These are phyloP conservation scores for Morone chrysops DNA, from an alignment of 2,113 vertebrate species.

Conservation along the genomic window DNA sequence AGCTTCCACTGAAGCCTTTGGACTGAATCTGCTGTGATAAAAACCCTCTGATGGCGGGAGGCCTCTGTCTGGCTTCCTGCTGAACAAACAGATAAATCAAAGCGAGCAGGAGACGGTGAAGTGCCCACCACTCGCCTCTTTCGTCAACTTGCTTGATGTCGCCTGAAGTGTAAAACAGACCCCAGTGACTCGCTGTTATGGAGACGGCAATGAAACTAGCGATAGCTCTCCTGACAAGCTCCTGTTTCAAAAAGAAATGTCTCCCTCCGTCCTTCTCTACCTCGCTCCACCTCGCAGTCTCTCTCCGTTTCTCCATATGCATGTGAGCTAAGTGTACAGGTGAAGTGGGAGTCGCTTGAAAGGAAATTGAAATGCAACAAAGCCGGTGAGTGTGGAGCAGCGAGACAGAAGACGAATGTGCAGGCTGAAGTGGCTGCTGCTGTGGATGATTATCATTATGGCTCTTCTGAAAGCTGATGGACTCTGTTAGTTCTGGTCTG, in stretches of 20 bases:
- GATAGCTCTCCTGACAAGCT: constrained; percentile 33
- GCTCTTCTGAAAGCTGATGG: constrained; percentile 28
- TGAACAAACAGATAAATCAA: constrained; percentile 63
- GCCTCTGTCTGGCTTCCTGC: constrained; percentile 44
- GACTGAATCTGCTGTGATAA: constrained; percentile 23
- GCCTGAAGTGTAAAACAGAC: constrained; percentile 65
- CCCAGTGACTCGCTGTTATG: constrained; percentile 52
- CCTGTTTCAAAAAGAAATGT: constrained; percentile 15
- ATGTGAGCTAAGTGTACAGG: constrained; percentile 26
- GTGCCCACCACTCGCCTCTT: constrained; percentile 32
- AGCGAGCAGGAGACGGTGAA: constrained; percentile 40
- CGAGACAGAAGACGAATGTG: constrained; percentile 1
- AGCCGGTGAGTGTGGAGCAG: background rate
- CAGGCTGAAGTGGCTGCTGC: constrained; percentile 19
- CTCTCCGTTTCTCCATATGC: background rate
- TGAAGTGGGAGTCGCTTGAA: constrained; percentile 38
- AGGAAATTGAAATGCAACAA: constrained; percentile 34
- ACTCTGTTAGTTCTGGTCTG: constrained; percentile 15
- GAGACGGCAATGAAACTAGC: constrained; percentile 30
- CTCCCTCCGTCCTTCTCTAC: background rate
- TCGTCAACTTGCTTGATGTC: constrained; percentile 40
- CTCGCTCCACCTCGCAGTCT: background rate
- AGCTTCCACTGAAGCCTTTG: constrained; percentile 8
- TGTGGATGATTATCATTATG: constrained; percentile 18
- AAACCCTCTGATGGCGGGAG: constrained; percentile 44